These are phyloP conservation scores for Dermolepida albohirtum DNA, from an alignment of 2,888 invertebrate genomes.

Conservation along the genomic window DNA sequence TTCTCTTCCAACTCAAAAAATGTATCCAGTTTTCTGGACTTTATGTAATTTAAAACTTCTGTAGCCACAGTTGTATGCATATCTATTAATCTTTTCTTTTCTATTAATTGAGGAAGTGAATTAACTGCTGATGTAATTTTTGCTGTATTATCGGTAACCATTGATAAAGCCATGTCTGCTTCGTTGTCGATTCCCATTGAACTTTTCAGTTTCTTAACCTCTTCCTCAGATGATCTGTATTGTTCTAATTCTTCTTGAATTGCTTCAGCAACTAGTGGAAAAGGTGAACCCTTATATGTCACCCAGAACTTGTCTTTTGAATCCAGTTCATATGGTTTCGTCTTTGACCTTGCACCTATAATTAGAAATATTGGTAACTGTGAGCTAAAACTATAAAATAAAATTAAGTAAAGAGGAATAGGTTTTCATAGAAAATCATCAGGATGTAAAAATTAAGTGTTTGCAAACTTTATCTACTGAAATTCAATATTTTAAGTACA, in stretches of 20 bases:
- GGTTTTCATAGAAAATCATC: no score
- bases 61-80: constrained; percentile 99
- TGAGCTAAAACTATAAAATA: no score
- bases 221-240: constrained; percentile 91
- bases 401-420: no score
- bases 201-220: constrained; percentile 93
- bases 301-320: constrained; percentile 92
- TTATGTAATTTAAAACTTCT: constrained; percentile 85
- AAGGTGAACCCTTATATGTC: constrained; percentile 93
- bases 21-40: constrained; percentile 91
- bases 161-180: constrained; percentile 84
- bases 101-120: constrained; percentile 95
- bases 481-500: no score
- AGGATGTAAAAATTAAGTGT: no score
- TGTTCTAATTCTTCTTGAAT: constrained; percentile 98
- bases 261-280: constrained; percentile 96
- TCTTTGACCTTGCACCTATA: constrained; percentile 78
- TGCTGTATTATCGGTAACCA: constrained; percentile 94
- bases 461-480: no score
- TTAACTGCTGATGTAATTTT: constrained; percentile 94
- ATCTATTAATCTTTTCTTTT: constrained; percentile 96
- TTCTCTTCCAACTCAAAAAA: constrained; percentile 99
- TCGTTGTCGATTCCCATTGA: constrained; percentile 95
- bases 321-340: constrained; percentile 90
- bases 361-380: neutral